Percentiles rank a stretch among this genome's conserved stretches.
Conservation (phyloP, 1,140 invertebrate species). For the Bicyclus anynana region DNA sequence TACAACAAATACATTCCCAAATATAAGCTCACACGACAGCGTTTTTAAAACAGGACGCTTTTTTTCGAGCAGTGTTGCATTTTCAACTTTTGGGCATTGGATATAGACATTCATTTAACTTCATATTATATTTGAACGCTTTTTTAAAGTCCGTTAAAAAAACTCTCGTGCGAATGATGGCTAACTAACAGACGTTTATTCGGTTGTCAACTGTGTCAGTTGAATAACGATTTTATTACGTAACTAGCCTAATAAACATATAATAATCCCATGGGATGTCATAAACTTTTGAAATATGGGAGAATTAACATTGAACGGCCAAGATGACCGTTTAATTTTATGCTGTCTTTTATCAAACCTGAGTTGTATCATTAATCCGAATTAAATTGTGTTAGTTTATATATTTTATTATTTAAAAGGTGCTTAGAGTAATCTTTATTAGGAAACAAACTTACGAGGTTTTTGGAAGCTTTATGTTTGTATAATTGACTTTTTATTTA, state of each 20-base stretch:
- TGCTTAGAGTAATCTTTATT: not conserved
- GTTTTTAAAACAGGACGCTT: too few relatives aligned
- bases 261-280: slow-evolving; percentile 31
- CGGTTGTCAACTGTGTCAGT: slow-evolving; percentile 55
- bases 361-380: not conserved
- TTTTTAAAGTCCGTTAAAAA: too few relatives aligned
- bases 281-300: slow-evolving; percentile 27
- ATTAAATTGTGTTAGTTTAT: not conserved
- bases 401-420: not conserved
- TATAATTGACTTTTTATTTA: too few relatives aligned
- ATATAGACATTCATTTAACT: too few relatives aligned
- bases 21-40: too few relatives aligned
- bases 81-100: too few relatives aligned
- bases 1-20: too few relatives aligned
- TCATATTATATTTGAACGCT: too few relatives aligned
- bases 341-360: not conserved
- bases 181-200: slow-evolving; percentile 47
- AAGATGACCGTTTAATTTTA: slow-evolving; percentile 4
- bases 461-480: too few relatives aligned
- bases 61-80: too few relatives aligned
- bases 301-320: slow-evolving; percentile 26
- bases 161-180: too few relatives aligned
- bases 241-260: slow-evolving; percentile 49
- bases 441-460: too few relatives aligned
- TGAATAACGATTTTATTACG: slow-evolving; percentile 61